phyloP scores from a whole-genome alignment of 2,888 invertebrate species.

The Leptodirus hochenwartii region DNA sequence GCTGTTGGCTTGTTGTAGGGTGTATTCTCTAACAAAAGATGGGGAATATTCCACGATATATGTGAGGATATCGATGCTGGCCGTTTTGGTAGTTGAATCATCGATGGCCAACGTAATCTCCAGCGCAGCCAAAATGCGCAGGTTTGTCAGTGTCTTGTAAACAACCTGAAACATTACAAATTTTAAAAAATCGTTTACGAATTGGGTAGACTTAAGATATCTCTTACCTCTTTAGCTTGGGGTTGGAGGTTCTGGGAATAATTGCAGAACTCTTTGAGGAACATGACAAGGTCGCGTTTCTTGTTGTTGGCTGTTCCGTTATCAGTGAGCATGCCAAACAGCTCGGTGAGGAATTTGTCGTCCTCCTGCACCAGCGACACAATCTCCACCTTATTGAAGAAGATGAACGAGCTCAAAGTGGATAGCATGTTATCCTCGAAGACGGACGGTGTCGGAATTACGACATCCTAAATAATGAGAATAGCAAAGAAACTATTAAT shows the following conservation, averaged over 20 bases:
- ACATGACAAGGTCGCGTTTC: slow-evolving; percentile 85
- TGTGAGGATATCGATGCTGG: slow-evolving; percentile 94
- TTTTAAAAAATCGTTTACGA: too few species aligned
- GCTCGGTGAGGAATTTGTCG: slow-evolving; percentile 85
- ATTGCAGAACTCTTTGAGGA: slow-evolving; percentile 97
- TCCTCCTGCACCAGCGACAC: slow-evolving; percentile 96
- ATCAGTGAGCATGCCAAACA: slow-evolving; percentile 86
- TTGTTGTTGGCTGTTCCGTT: slow-evolving; percentile 69
- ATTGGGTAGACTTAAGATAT: too few species aligned
- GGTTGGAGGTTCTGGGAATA: slow-evolving; percentile 98
- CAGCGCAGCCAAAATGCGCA: slow-evolving; percentile 75
- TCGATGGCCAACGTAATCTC: slow-evolving; percentile 84
- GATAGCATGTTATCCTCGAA: slow-evolving; percentile 99
- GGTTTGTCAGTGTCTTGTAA: slow-evolving; percentile 81
- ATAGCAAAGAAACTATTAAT: too few species aligned
- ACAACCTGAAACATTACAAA: too few species aligned
- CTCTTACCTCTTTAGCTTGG: slow-evolving; percentile 89
- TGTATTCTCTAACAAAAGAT: slow-evolving; percentile 91
- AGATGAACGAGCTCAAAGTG: slow-evolving; percentile 95
- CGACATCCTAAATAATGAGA: too few species aligned
- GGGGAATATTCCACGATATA: slow-evolving; percentile 98
- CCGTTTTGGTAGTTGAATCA: slow-evolving; percentile 86
- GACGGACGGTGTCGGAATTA: slow-evolving; percentile 94
- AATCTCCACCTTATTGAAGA: slow-evolving; percentile 99
- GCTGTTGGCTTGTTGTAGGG: slow-evolving; percentile 78